Evolutionary conservation across 1,140 invertebrate species (phyloP), one percentile per base, ranked within the genome.

Genomic region (Ridgeia piscesae): DNA sequence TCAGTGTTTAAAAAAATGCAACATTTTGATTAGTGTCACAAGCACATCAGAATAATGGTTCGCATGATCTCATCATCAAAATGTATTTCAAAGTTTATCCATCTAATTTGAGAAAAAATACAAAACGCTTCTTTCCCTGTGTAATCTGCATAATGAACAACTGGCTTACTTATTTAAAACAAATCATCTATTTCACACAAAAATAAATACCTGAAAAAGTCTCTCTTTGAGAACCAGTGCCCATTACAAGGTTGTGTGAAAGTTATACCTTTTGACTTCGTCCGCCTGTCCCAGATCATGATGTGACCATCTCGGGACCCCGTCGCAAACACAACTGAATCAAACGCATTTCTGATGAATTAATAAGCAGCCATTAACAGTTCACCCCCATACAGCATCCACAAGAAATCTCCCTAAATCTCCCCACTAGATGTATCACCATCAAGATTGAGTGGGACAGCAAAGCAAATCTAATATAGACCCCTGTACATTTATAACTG

Each of bases 271-370:
- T 94, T 95, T 96, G 96, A 94, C 95, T 96, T 93, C 96, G 91
- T 94, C 92, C 95, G 94, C 35, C 96, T 97, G 95, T 99, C 98
- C 98, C 98, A 98, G 17, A 98, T 94, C 92, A 98, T 97, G 8
- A 98, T 97, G 93, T 97, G 97, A 1, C 98, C 98, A 96, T 99
- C 98, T 50, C 98, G 96, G 14, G 97, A 97, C 31, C 98, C 98
- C 11, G 98, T 98, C 11, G 98, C 98, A 96, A 98, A 98, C 0
- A 98, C 97, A 93, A 97, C 97, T 94, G 96, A 92, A 90, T 34
- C n/a, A 92, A 91, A 90, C 34, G 27, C 58, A 31, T 21, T 31
- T 77, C n/a, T 42, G 42, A 6, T 42, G 42, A 42, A 42, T 42
- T 42, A 42, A 4, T 11, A 42, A 11, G 4, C 42, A 42, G 42